phyloP scores from a whole-genome alignment of 2,797 vertebrate species.

The Ctenosaura bakeri region DNA sequence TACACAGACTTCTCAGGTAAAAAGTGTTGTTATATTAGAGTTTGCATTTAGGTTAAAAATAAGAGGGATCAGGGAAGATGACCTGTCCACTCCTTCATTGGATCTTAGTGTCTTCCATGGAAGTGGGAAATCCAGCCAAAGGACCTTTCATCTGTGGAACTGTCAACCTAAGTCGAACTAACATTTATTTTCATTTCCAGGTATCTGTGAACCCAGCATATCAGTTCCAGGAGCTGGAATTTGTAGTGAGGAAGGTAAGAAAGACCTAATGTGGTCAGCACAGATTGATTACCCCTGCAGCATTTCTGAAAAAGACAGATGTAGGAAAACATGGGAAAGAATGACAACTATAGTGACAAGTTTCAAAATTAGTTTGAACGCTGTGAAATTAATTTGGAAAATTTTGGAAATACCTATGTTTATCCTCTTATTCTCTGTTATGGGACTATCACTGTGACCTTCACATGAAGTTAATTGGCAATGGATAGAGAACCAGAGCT shows the following conservation, averaged over 20 bases:
- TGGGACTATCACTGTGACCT: neutral
- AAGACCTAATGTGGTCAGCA: neutral
- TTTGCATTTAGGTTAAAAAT: neutral
- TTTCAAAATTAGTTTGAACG: neutral
- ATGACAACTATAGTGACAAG: too few relatives aligned
- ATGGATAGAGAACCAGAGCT: neutral
- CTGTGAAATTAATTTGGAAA: neutral
- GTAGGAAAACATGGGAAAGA: neutral
- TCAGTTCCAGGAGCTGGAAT: slow-evolving; percentile 88
- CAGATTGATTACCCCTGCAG: neutral
- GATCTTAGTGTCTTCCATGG: neutral
- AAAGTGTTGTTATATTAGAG: neutral
- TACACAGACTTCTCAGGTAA: neutral
- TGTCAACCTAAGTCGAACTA: neutral
- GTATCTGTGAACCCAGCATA: slow-evolving; percentile 94
- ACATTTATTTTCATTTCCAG: slow-evolving; percentile 72
- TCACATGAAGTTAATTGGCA: neutral
- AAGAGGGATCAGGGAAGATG: neutral
- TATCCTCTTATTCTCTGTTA: neutral
- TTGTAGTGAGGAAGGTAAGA: slow-evolving; percentile 86
- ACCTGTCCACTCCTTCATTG: neutral
- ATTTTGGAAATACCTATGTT: neutral
- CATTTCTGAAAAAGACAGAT: too few relatives aligned
- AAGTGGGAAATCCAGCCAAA: neutral
- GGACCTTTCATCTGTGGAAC: neutral